Percentiles rank a stretch among this genome's conserved stretches.
phyloP scores from a whole-genome alignment of 2,888 invertebrate species.

The Orthosia gothica region DNA sequence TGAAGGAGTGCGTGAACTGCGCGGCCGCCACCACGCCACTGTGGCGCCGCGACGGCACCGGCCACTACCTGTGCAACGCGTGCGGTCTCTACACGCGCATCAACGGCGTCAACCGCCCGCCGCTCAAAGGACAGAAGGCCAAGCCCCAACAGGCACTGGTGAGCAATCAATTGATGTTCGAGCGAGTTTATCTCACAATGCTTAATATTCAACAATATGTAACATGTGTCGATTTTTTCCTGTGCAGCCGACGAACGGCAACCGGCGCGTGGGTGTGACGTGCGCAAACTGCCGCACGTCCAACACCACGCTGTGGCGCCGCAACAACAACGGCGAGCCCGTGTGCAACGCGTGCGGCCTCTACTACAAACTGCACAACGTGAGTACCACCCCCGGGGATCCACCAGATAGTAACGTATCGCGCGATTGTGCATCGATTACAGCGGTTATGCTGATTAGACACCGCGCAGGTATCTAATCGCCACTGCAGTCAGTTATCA shows the following conservation, averaged over 20 bases:
- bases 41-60: slow-evolving; percentile 99
- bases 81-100: slow-evolving; percentile 98
- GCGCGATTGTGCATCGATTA: slow-evolving; percentile 77
- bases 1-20: slow-evolving; percentile 98
- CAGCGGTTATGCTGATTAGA: slow-evolving; percentile 69
- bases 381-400: slow-evolving; percentile 80
- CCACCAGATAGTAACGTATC: slow-evolving; percentile 57
- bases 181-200: not conserved
- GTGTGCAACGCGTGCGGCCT: slow-evolving; percentile 99
- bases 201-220: slow-evolving; percentile 24
- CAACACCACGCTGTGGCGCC: slow-evolving; percentile 98
- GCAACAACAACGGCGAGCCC: slow-evolving; percentile 98
- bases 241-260: slow-evolving; percentile 91
- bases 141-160: slow-evolving; percentile 92
- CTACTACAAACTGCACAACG: slow-evolving; percentile 97
- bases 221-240: slow-evolving; percentile 8
- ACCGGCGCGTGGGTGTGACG: slow-evolving; percentile 94
- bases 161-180: slow-evolving; percentile 25
- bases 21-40: slow-evolving; percentile 97
- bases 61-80: slow-evolving; percentile 99
- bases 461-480: slow-evolving; percentile 86
- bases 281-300: slow-evolving; percentile 99
- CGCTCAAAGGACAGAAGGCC: slow-evolving; percentile 92
- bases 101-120: slow-evolving; percentile 95
- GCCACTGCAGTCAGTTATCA: slow-evolving; percentile 85